A percentile compares a stretch with the other conserved stretches of the same genome.
Conservation (phyloP, 2,113 vertebrate species). For the Crotalus helleri region DNA sequence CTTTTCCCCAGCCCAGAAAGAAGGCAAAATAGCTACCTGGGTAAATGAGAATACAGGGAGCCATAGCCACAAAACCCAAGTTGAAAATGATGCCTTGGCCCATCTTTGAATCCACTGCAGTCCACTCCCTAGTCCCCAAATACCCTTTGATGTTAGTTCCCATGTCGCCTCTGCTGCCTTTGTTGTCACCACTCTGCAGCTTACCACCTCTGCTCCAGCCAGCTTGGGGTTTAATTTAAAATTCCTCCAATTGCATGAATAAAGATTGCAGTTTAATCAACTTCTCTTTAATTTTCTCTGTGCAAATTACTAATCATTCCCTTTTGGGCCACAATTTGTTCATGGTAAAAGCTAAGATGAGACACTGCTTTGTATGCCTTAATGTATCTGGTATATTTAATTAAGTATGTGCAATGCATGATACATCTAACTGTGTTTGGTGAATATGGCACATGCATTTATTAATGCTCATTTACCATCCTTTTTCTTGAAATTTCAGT, state of each 20-base stretch:
- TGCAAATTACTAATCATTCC: slow-evolving; percentile 11
- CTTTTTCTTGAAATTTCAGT: neutral
- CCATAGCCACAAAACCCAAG: neutral
- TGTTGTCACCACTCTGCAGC: neutral
- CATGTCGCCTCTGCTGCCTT: neutral
- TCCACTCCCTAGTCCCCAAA: neutral
- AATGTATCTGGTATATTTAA: neutral
- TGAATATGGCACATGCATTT: neutral
- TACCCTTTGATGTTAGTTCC: neutral
- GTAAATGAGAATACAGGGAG: neutral
- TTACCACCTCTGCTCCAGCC: neutral
- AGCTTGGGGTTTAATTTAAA: neutral
- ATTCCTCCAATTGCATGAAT: slow-evolving; percentile 2
- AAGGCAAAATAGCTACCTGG: neutral
- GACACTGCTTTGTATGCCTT: neutral
- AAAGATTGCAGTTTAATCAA: slow-evolving; percentile 24
- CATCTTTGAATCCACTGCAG: neutral
- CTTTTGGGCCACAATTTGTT: slow-evolving; percentile 3
- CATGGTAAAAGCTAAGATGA: slow-evolving; percentile 21
- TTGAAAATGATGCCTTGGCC: neutral
- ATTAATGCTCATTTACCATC: neutral
- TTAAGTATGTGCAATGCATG: neutral
- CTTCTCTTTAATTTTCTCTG: slow-evolving; percentile 37
- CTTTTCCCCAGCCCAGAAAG: neutral
- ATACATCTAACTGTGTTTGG: neutral